phyloP scores from a whole-genome alignment of 2,888 invertebrate genomes.

The Pocota personata region DNA sequence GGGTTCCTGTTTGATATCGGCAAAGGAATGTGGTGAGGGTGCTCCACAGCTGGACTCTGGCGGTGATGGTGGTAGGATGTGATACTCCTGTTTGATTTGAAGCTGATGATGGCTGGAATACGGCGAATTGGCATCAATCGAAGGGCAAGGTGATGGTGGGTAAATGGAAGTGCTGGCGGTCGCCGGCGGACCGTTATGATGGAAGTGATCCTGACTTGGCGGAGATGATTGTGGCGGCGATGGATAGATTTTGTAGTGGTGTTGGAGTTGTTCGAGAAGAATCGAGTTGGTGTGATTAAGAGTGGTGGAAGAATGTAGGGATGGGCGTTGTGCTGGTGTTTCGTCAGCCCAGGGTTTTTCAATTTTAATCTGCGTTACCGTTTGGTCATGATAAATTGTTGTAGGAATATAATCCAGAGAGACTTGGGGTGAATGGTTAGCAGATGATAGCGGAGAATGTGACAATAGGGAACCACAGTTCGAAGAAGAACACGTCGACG shows the following conservation, averaged over 20 bases:
- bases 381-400: constrained; percentile 76
- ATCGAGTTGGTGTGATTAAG: constrained; percentile 65
- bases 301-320: constrained; percentile 61
- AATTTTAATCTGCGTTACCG: constrained; percentile 80
- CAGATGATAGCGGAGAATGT: constrained; percentile 19
- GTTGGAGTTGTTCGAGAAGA: constrained; percentile 75
- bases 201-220: constrained; percentile 54
- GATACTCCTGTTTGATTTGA: constrained; percentile 83
- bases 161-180: constrained; percentile 41
- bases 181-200: constrained; percentile 52
- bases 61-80: constrained; percentile 85
- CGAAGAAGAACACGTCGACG: constrained; percentile 4
- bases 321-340: constrained; percentile 46
- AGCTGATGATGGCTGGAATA: constrained; percentile 35
- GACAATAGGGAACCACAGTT: background rate
- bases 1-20: constrained; percentile 81
- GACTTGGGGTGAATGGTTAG: constrained; percentile 54
- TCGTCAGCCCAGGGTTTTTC: constrained; percentile 80
- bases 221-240: constrained; percentile 68
- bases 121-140: constrained; percentile 77
- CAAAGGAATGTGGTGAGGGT: constrained; percentile 83
- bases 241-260: constrained; percentile 75
- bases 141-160: constrained; percentile 80
- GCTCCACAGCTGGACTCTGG: constrained; percentile 85
- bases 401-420: constrained; percentile 77